A percentile compares a stretch with the other conserved stretches of the same genome.
phyloP scores from a whole-genome alignment of 2,797 vertebrate species.

The Sebastes steindachneri region DNA sequence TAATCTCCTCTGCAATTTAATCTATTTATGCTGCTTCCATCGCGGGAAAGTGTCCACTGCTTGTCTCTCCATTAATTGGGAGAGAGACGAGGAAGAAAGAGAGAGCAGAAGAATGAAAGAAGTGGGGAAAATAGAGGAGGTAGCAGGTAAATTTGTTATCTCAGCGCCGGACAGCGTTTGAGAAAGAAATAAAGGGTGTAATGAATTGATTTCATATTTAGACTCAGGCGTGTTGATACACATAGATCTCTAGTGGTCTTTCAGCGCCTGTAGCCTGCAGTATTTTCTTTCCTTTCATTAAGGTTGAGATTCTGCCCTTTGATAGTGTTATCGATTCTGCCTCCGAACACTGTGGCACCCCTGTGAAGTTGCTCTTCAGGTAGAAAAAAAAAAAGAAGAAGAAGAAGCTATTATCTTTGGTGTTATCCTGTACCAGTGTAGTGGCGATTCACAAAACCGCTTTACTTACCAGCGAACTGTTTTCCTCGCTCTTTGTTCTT shows the following conservation, averaged over 20 bases:
- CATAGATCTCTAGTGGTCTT: conserved; percentile 71
- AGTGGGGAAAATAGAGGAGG: conserved; percentile 43
- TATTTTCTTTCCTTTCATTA: conserved; percentile 80
- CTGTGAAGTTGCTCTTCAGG: conserved; percentile 76
- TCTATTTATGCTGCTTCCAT: conserved; percentile 74
- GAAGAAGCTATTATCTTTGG: conserved; percentile 73
- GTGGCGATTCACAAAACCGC: conserved; percentile 65
- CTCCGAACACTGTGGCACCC: conserved; percentile 69
- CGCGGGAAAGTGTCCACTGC: conserved; percentile 74
- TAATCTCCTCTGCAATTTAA: conserved; percentile 80
- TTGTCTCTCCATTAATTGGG: conserved; percentile 60
- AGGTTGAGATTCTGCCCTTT: conserved; percentile 78
- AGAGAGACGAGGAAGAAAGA: conserved; percentile 27
- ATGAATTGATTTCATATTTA: conserved; percentile 81
- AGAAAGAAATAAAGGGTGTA: conserved; percentile 74
- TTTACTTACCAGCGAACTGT: conserved; percentile 66
- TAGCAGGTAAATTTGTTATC: conserved; percentile 68
- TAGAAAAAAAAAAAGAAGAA: conserved; percentile 39
- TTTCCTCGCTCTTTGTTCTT: conserved; percentile 72
- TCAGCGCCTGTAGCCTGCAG: conserved; percentile 71
- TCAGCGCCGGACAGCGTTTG: conserved; percentile 58
- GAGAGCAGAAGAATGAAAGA: conserved; percentile 21
- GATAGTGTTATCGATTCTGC: conserved; percentile 78
- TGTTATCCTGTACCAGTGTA: conserved; percentile 67
- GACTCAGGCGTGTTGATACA: conserved; percentile 69